Percentiles rank a stretch among this genome's conserved stretches.
Evolutionary conservation across 2,888 invertebrate genomes (phyloP).

Genomic region (Shargacucullia verbasci): DNA sequence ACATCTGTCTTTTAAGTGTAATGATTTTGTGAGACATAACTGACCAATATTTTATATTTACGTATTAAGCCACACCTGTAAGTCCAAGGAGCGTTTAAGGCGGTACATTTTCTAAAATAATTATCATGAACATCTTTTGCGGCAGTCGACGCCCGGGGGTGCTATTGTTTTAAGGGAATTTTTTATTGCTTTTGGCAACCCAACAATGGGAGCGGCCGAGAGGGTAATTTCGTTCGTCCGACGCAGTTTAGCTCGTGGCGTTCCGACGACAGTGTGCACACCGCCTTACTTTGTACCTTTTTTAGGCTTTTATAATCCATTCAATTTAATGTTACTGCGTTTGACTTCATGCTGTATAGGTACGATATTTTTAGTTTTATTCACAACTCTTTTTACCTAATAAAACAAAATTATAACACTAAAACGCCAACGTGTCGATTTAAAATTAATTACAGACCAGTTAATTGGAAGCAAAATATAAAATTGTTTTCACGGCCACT

Average conservation of each 20-base stretch:
- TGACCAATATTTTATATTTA: constrained; percentile 60
- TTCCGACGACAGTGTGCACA: constrained; percentile 68
- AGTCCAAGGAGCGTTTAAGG: constrained; percentile 82
- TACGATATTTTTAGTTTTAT: constrained; percentile 42
- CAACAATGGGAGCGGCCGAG: constrained; percentile 83
- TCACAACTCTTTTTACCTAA: constrained; percentile 33
- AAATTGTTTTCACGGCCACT: constrained; percentile 59
- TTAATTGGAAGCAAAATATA: constrained; percentile 56
- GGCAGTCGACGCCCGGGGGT: constrained; percentile 83
- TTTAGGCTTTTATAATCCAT: constrained; percentile 61
- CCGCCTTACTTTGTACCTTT: constrained; percentile 63
- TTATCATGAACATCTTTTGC: constrained; percentile 85
- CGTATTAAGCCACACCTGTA: constrained; percentile 81
- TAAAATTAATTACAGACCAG: constrained; percentile 51
- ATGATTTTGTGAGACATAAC: constrained; percentile 49
- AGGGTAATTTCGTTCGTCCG: constrained; percentile 78
- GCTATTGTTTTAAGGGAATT: constrained; percentile 86
- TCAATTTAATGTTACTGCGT: constrained; percentile 58
- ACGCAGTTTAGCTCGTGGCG: constrained; percentile 72
- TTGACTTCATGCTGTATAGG: constrained; percentile 42
- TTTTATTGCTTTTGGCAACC: constrained; percentile 87
- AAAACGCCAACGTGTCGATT: constrained; percentile 51
- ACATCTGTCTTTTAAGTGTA: constrained; percentile 22
- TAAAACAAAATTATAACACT: constrained; percentile 39
- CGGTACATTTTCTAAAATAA: constrained; percentile 84